Percentiles rank a stretch among this genome's conserved stretches.
Evolutionary conservation across 2,888 invertebrate genomes (phyloP).

Genomic region (Timandra comae): DNA sequence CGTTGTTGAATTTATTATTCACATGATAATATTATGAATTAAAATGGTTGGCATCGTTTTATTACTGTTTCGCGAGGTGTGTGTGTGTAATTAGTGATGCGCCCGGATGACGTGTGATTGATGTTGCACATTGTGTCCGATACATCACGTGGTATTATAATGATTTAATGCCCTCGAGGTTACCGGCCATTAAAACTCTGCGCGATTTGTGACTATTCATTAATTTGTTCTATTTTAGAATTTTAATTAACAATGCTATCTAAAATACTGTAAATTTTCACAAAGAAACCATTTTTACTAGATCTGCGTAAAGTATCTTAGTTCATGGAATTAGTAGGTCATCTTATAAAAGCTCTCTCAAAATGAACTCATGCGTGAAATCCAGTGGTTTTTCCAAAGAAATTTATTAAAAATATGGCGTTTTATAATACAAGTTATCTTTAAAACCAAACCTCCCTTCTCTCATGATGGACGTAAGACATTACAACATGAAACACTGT

Average conservation of each 20-base stretch:
- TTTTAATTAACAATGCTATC: too few relatives aligned
- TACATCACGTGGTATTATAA: slow-evolving; percentile 33
- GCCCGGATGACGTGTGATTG: slow-evolving; percentile 45
- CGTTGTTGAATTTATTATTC: slow-evolving; percentile 22
- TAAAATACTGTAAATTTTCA: too few relatives aligned
- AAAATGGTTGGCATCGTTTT: slow-evolving; percentile 64
- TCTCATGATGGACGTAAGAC: slow-evolving; percentile 28
- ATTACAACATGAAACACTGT: slow-evolving; percentile 45
- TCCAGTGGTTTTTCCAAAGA: too few relatives aligned
- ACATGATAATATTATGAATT: slow-evolving; percentile 64
- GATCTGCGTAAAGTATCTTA: too few relatives aligned
- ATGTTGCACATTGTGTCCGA: slow-evolving; percentile 28
- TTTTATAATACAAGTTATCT: too few relatives aligned
- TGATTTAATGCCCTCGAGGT: slow-evolving; percentile 21
- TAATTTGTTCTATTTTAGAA: slow-evolving; percentile 6
- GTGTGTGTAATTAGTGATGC: slow-evolving; percentile 55
- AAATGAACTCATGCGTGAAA: too few relatives aligned
- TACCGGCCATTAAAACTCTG: slow-evolving; percentile 14
- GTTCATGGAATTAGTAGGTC: too few relatives aligned
- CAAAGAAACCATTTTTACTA: too few relatives aligned
- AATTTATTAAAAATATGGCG: too few relatives aligned
- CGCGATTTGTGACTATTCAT: slow-evolving; percentile 16
- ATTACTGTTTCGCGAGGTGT: slow-evolving; percentile 51
- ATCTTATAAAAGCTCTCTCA: too few relatives aligned
- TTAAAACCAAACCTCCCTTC: too few relatives aligned